A percentile compares a stretch with the other conserved stretches of the same genome.
Evolutionary conservation across 2,113 vertebrate species (phyloP).

Genomic region (Sus scrofa): T2T-Sscrofa CM000824.6:161601001-161601500

Average conservation of each 20-base stretch:
- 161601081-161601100: conserved; percentile 49
- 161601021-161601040: background rate
- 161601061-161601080: background rate
- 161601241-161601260: conserved; percentile 54
- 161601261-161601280: conserved; percentile 51
- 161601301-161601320: conserved; percentile 71
- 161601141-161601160: background rate
- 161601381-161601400: conserved; percentile 68
- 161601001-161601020: background rate
- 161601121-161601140: background rate
- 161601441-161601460: background rate
- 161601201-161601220: conserved; percentile 47
- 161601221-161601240: conserved; percentile 37
- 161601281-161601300: conserved; percentile 64
- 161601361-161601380: conserved; percentile 80
- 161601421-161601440: conserved; percentile 61
- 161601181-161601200: conserved; percentile 24
- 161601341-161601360: conserved; percentile 79
- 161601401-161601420: conserved; percentile 77
- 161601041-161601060: background rate
- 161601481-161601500: background rate
- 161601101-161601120: background rate
- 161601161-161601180: background rate
- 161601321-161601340: conserved; percentile 77
- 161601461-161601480: accelerated